These are phyloP conservation scores for Apodemia zela DNA, from an alignment of 2,888 invertebrate genomes.

Conservation along the genomic window DNA sequence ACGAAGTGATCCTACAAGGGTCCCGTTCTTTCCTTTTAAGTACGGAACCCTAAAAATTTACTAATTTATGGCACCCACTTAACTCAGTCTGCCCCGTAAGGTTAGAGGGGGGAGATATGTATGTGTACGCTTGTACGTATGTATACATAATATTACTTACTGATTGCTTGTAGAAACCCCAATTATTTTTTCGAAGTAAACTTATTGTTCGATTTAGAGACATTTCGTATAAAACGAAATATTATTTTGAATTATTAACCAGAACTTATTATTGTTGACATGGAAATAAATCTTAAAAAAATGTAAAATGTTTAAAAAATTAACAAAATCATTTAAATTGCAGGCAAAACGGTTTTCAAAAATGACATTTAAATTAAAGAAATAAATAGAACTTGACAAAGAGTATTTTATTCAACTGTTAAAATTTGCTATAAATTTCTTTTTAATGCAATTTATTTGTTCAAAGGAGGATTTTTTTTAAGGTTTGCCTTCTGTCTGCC, in stretches of 20 bases:
- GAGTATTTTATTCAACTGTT: background rate
- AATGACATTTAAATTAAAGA: background rate
- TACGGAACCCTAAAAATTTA: too few relatives aligned
- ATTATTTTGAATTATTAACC: too few relatives aligned
- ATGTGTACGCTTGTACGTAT: too few relatives aligned
- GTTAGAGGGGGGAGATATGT: too few relatives aligned
- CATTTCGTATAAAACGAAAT: background rate
- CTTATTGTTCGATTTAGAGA: background rate
- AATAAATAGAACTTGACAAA: background rate
- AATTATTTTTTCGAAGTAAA: background rate
- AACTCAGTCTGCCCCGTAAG: too few relatives aligned
- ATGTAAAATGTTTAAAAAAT: background rate
- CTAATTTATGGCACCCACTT: background rate
- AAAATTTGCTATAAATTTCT: background rate
- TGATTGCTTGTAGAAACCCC: background rate
- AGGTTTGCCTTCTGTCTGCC: too few relatives aligned
- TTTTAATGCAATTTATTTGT: too few relatives aligned
- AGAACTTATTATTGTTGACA: background rate
- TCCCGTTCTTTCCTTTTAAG: too few relatives aligned
- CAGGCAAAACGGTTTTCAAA: background rate
- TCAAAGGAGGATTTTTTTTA: too few relatives aligned
- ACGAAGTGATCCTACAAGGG: too few relatives aligned
- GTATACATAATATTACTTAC: background rate
- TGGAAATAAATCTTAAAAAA: conserved; percentile 3
- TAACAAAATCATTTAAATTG: background rate